Percentiles rank a stretch among this genome's conserved stretches.
These are phyloP conservation scores for Imbricaverruca yamaguchii DNA, from an alignment of 2,888 invertebrate genomes.

Conservation along the genomic window DNA sequence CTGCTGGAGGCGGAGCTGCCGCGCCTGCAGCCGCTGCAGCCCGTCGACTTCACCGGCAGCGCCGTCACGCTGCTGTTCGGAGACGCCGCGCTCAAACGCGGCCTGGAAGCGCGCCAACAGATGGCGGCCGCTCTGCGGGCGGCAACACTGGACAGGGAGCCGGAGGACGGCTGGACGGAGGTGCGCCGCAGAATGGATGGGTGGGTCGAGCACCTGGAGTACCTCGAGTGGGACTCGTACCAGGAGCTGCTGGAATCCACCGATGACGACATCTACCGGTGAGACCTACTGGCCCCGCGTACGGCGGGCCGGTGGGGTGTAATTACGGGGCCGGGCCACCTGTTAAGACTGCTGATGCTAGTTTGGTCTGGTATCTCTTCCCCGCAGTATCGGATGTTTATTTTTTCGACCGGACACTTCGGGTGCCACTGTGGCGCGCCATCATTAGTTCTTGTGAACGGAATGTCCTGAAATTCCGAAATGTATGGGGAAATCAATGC, in stretches of 20 bases:
- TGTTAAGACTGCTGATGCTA: no score
- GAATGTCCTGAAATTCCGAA: no score
- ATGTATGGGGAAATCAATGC: no score
- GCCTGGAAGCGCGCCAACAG: not conserved
- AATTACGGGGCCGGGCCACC: no score
- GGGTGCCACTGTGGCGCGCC: no score
- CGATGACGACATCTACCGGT: slow-evolving; percentile 5
- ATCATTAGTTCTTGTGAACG: no score
- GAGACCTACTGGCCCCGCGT: not conserved
- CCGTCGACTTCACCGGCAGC: not conserved
- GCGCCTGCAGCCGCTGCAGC: not conserved
- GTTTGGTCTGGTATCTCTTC: no score
- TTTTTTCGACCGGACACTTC: no score
- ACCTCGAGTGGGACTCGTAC: not conserved
- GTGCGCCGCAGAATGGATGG: not conserved
- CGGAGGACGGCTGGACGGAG: not conserved
- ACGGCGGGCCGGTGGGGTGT: no score
- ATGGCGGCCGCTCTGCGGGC: not conserved
- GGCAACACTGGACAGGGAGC: not conserved
- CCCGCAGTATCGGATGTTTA: no score
- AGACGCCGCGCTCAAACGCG: not conserved
- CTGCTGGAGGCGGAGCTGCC: not conserved
- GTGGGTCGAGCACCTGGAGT: not conserved
- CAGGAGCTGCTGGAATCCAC: not conserved
- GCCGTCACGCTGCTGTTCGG: not conserved